These are phyloP conservation scores for Pristionchus entomophagus DNA, from an alignment of 2,888 invertebrate genomes.

Conservation along the genomic window DNA sequence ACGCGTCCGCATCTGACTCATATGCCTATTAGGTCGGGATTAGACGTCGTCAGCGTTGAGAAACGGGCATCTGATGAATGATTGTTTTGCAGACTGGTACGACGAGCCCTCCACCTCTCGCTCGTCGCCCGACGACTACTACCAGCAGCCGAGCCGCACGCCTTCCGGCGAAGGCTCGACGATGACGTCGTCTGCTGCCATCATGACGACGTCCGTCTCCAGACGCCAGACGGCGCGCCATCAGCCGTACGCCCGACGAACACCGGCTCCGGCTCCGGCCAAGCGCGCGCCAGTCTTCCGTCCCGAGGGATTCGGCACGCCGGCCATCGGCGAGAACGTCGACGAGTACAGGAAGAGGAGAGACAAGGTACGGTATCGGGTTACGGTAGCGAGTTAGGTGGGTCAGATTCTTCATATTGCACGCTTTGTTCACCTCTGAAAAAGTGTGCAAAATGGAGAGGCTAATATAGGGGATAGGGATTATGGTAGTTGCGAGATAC, in stretches of 20 bases:
- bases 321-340: slow-evolving; percentile 16
- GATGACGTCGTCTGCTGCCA: not conserved
- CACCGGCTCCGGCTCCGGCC: not conserved
- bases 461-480: too few species aligned
- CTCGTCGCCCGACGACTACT: slow-evolving; percentile 13
- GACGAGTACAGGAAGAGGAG: slow-evolving; percentile 42
- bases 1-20: too few species aligned
- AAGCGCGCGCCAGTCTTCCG: not conserved
- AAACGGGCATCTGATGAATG: too few species aligned
- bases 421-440: too few species aligned
- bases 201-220: not conserved
- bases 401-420: not conserved
- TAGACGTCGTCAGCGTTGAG: too few species aligned
- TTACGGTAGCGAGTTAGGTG: not conserved
- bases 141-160: not conserved
- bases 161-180: slow-evolving; percentile 1
- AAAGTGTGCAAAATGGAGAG: too few species aligned
- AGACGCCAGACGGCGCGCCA: not conserved
- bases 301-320: slow-evolving; percentile 42
- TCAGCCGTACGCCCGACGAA: slow-evolving; percentile 4
- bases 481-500: too few species aligned
- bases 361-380: slow-evolving; percentile 16
- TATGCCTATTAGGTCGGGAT: too few species aligned
- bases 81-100: slow-evolving; percentile 18
- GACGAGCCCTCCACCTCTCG: slow-evolving; percentile 33